Evolutionary conservation across 2,113 vertebrate species (phyloP), one percentile per base, ranked within the genome.

Genomic region (Octodon degus): DNA sequence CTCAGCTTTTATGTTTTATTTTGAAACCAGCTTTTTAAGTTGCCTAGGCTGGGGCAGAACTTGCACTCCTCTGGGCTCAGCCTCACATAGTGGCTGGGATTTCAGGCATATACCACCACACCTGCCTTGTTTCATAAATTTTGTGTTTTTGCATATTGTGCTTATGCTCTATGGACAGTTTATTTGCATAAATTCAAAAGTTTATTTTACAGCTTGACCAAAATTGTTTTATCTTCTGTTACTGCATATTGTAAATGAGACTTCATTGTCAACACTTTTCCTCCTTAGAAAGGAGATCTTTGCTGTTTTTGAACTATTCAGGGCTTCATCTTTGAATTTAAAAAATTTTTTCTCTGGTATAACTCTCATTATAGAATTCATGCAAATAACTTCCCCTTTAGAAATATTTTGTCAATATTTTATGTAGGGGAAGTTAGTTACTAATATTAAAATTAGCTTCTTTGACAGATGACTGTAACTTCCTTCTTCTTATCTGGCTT

Each of bases 271-370:
- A 47, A 74, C 43, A 9, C 65, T 86, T 72, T 88, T 79, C 85
- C 70, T 32, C 37, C 65, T 86, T 67, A 47, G 70, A 84, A 79
- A 43, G 32, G 7, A 32, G 43, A 37, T 80, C 92, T 40, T 50
- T 70, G 9, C 37, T 84, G 25, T 68, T 84, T 62, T 88, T 80
- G 22, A 79, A 80, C 7, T 89, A 17, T 58, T 58, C 37, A 58
- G 55, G n/a, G 17, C 30, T 81, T 96, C 68, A 89, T 65, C 50
- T 60, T 25, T 89, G 63, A 86, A 89, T 60, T 92, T 94, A 1
- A 53, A 30, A 91, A 74, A 20, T 81, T 67, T 81, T 74, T 58
- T 20, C 7, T 50, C 2, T 27, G 24, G 32, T n/a, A 14, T 55
- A 55, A 55, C 17, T 58, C 9, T 85, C 30, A 80, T 7, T 72